Conservation (phyloP, 1,140 invertebrate species). For the Oedothorax gibbosus region DNA sequence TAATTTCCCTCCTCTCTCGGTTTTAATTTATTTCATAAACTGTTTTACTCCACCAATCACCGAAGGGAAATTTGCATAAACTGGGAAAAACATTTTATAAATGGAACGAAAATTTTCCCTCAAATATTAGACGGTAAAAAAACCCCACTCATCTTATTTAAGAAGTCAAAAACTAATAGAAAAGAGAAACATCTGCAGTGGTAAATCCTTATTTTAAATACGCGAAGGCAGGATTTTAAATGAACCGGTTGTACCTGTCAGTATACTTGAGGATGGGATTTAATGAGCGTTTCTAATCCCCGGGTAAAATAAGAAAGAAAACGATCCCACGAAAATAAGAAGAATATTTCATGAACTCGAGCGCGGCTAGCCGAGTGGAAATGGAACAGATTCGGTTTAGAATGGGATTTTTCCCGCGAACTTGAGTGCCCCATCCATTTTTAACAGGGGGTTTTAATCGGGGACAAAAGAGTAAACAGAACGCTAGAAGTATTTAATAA, state of each 20-base stretch:
- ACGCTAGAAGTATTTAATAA: neutral
- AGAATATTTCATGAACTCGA: constrained; percentile 42
- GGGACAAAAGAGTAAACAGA: constrained; percentile 16
- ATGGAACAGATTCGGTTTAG: constrained; percentile 31
- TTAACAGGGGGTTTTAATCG: constrained; percentile 19
- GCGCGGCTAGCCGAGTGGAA: constrained; percentile 26
- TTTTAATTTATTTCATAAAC: neutral
- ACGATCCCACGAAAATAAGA: constrained; percentile 38
- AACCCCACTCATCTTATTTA: constrained; percentile 31
- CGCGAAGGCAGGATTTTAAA: constrained; percentile 35
- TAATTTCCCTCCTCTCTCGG: neutral
- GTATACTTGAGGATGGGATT: constrained; percentile 22
- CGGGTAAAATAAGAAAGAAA: constrained; percentile 42
- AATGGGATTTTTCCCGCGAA: constrained; percentile 28
- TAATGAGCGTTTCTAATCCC: constrained; percentile 56
- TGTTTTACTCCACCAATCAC: neutral
- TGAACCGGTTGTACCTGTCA: constrained; percentile 42
- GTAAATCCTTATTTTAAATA: constrained; percentile 49
- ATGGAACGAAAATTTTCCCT: constrained; percentile 17
- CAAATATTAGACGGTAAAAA: constrained; percentile 3
- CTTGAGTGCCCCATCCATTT: neutral
- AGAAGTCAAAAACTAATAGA: constrained; percentile 25
- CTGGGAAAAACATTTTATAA: constrained; percentile 42
- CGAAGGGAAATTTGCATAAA: constrained; percentile 17
- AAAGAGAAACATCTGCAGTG: constrained; percentile 31